These are phyloP conservation scores for Sminthurides aquaticus DNA, from an alignment of 2,888 invertebrate species.

Conservation along the genomic window DNA sequence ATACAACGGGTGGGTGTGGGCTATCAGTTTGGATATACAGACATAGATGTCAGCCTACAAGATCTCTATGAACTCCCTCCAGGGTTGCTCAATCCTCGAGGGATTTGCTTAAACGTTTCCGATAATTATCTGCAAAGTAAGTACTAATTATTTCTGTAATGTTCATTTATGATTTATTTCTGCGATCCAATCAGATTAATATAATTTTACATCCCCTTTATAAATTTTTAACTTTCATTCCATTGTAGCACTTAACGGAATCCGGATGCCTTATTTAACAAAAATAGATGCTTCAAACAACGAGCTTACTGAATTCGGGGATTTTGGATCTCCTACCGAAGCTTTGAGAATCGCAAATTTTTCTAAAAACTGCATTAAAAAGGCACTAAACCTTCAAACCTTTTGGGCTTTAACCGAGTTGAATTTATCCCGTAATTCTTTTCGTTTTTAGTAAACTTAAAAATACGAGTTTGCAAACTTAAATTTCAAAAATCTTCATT, in stretches of 20 bases:
- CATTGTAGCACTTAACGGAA: background rate
- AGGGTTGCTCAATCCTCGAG: background rate
- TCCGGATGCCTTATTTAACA: background rate
- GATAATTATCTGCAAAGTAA: background rate
- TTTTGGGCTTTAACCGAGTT: background rate
- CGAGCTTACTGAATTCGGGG: background rate
- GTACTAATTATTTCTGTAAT: background rate
- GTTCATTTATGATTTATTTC: background rate
- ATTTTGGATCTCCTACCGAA: background rate
- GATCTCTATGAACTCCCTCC: too few species aligned
- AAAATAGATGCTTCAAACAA: background rate
- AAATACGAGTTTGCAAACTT: too few species aligned
- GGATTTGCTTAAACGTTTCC: background rate
- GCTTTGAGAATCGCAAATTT: background rate
- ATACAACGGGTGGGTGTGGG: too few species aligned
- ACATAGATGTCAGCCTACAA: too few species aligned
- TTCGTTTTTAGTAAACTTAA: too few species aligned
- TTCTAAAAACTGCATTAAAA: background rate
- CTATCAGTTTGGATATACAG: too few species aligned
- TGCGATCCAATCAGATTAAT: too few species aligned
- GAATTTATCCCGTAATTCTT: background rate
- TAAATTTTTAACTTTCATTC: too few species aligned
- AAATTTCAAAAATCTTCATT: too few species aligned
- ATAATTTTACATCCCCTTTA: background rate
- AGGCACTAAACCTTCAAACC: background rate